Evolutionary conservation across 2,797 vertebrate genomes (phyloP), one percentile per base, ranked within the genome.

Genomic region (Thalassophryne amazonica): DNA sequence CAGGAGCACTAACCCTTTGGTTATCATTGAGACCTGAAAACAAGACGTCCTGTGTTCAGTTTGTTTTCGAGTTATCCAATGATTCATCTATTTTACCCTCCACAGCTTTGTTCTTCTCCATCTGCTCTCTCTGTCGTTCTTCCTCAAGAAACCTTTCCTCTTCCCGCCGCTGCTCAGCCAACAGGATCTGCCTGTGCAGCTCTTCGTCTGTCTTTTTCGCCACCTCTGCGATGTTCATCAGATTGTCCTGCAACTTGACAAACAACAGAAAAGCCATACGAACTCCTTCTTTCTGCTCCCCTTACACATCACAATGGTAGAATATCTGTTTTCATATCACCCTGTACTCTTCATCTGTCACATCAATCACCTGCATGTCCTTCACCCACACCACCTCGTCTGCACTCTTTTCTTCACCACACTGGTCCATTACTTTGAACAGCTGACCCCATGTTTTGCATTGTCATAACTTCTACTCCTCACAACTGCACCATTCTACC

Each of bases 151-250:
- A 83, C 60, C 93, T 89, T 13, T 98, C 96, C 60, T 97, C 94
- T 69, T 99, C 96, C 48, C 89, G 90, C 25, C 93, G 92, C 86
- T 98, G 97, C 76, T 97, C 94, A 0, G 93, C 93, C 46, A 99
- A 76, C 19, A 98, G 89, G 34, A 93, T 90, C 57, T 97, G 96
- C 27, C 96, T 91, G 41, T 97, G 93, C 60, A 92, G 81, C 35
- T 94, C 93, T 14, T 97, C 95, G 18, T 97, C 96, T 63, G 79
- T 92, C 65, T 83, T 94, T 71, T 88, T 94, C 60, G 95, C 95
- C 60, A 87, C 59, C 1, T 92, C 91, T 19, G 60, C 74, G 12
- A 84, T 62, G 18, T 85, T 42, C n/a, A 74, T 80, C 0, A 90
- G 81, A 32, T 84, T 85, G 32, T 91, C 93, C 94, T 95, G 62